These are phyloP conservation scores for Tonatia bakeri DNA, from an alignment of 2,113 vertebrate species.

Conservation along the genomic window DNA sequence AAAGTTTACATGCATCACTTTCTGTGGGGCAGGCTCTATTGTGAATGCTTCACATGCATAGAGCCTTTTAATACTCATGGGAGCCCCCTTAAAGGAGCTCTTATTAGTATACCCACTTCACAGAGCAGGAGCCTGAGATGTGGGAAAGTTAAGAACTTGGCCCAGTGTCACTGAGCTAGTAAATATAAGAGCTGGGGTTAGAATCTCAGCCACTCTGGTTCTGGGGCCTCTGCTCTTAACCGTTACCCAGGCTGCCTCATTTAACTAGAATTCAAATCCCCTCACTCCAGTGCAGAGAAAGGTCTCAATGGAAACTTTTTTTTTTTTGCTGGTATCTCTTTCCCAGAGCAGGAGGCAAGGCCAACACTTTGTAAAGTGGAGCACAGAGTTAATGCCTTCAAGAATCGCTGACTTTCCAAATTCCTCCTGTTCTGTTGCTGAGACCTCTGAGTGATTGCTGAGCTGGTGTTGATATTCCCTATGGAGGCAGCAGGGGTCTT, in stretches of 20 bases:
- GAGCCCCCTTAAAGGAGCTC: background rate
- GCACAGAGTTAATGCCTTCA: conserved; percentile 17
- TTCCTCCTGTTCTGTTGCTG: background rate
- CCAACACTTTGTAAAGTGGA: background rate
- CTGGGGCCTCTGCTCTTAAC: background rate
- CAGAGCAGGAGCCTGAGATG: background rate
- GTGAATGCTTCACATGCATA: background rate
- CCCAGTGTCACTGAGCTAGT: background rate
- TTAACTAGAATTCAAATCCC: background rate
- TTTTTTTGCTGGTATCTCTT: background rate
- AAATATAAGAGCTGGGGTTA: background rate
- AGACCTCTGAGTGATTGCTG: background rate
- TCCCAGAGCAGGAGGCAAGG: background rate
- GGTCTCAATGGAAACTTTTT: background rate
- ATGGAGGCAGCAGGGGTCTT: background rate
- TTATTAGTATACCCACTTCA: background rate
- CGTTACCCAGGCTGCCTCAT: background rate
- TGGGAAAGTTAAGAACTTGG: background rate
- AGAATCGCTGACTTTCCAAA: background rate
- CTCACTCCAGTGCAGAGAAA: background rate
- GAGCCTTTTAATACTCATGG: background rate
- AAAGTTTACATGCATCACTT: background rate
- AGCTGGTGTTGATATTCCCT: background rate
- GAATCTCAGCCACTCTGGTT: background rate
- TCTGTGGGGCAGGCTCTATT: background rate